Conservation (phyloP, 2,888 invertebrate genomes). For the Eremobia ochroleuca region DNA sequence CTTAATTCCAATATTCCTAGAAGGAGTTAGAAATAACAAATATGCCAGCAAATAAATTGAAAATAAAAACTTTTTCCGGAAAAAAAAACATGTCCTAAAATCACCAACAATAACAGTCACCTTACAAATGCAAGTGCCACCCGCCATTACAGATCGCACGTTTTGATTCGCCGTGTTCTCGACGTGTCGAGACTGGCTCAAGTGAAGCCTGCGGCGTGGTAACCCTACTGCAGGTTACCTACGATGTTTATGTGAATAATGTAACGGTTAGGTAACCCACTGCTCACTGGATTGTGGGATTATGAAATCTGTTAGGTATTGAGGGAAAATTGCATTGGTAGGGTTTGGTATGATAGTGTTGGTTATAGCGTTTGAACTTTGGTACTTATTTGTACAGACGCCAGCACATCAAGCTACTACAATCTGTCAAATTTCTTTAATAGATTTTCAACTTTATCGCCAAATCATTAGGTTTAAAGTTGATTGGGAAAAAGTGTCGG, state of each 20-base stretch:
- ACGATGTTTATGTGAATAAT: conserved; percentile 59
- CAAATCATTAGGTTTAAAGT: too few species aligned
- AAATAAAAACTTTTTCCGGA: background rate
- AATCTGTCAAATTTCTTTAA: too few species aligned
- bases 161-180: conserved; percentile 72
- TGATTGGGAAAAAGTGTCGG: too few species aligned
- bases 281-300: conserved; percentile 51
- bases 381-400: background rate
- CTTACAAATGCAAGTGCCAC: conserved; percentile 70
- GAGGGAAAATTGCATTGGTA: conserved; percentile 31
- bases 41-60: background rate
- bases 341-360: background rate
- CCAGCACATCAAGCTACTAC: too few species aligned
- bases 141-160: conserved; percentile 74
- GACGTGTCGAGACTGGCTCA: conserved; percentile 66
- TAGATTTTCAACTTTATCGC: too few species aligned
- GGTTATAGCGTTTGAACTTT: background rate
- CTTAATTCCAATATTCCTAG: background rate
- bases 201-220: conserved; percentile 69
- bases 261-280: conserved; percentile 52
- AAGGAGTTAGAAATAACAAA: background rate
- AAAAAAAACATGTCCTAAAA: background rate
- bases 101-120: conserved; percentile 10
- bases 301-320: conserved; percentile 61
- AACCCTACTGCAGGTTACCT: conserved; percentile 65